Percentiles rank a stretch among this genome's conserved stretches.
Evolutionary conservation across 2,888 invertebrate species (phyloP).

Genomic region (Coelinius sp.): DNA sequence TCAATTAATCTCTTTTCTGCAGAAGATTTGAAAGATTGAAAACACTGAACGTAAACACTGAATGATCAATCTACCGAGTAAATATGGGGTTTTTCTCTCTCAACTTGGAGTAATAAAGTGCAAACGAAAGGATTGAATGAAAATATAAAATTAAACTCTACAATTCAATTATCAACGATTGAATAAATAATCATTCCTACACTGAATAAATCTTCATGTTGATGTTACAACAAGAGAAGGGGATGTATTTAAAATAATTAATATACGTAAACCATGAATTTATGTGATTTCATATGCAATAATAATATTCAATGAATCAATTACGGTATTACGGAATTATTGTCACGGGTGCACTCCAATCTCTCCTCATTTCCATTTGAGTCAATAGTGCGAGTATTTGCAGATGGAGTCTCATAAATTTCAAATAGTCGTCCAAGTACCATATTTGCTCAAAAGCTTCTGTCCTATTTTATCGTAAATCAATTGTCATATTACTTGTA

Average conservation of each 20-base stretch:
- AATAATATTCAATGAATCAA: conserved; percentile 65
- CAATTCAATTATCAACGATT: neutral
- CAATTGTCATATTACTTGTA: conserved; percentile 12
- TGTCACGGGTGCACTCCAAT: conserved; percentile 45
- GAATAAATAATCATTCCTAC: neutral
- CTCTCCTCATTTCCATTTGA: conserved; percentile 53
- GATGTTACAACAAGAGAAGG: neutral
- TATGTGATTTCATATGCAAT: conserved; percentile 45
- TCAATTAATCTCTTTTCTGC: neutral
- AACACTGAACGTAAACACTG: no score
- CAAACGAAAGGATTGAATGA: neutral
- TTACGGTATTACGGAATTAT: conserved; percentile 67
- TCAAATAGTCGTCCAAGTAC: conserved; percentile 44
- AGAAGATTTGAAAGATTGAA: neutral
- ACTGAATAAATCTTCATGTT: neutral
- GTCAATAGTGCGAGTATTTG: conserved; percentile 54
- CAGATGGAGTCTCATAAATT: conserved; percentile 53
- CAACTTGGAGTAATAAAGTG: no score
- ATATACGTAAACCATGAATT: conserved; percentile 15
- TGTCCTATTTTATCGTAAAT: neutral
- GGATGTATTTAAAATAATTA: conserved; percentile 10
- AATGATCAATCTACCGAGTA: no score
- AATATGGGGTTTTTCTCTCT: no score
- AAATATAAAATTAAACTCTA: neutral
- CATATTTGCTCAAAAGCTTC: conserved; percentile 53